A percentile compares a stretch with the other conserved stretches of the same genome.
These are phyloP conservation scores for Gracilinanus agilis DNA, from an alignment of 2,113 vertebrate species.

Conservation along the genomic window DNA sequence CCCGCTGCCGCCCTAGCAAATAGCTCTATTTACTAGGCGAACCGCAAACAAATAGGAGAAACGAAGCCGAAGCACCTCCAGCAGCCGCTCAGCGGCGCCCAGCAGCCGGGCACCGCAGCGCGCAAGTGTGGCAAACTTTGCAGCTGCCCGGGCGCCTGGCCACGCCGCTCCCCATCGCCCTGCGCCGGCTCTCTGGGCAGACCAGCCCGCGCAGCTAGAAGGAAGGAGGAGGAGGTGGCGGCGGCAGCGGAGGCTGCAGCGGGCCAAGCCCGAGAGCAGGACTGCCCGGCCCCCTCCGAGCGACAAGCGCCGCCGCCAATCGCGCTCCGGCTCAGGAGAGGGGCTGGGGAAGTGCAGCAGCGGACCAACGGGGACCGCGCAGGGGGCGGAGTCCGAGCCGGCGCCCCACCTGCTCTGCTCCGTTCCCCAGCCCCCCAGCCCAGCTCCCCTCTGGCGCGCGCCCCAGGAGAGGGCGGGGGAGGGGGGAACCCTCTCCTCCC, in stretches of 20 bases:
- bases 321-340: conserved; percentile 58
- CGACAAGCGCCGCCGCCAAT: conserved; percentile 82
- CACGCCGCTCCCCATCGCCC: conserved; percentile 77
- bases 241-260: conserved; percentile 8
- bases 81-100: conserved; percentile 46
- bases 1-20: conserved; percentile 53
- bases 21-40: conserved; percentile 9
- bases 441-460: background rate
- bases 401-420: conserved; percentile 80
- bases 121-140: conserved; percentile 81
- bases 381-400: conserved; percentile 71
- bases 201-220: conserved; percentile 55
- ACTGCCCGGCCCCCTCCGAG: conserved; percentile 70
- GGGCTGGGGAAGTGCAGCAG: conserved; percentile 48
- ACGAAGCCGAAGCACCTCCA: conserved; percentile 52
- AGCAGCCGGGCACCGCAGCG: conserved; percentile 9
- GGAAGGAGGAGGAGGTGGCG: conserved; percentile 14
- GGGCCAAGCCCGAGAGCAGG: conserved; percentile 48
- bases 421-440: background rate
- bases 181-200: conserved; percentile 56
- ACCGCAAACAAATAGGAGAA: conserved; percentile 68
- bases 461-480: no score
- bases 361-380: conserved; percentile 67
- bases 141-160: conserved; percentile 67
- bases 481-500: background rate